Base-by-base conservation (phyloP, 2,113 vertebrate genomes). In the Rousettus leschenaultii region DNA sequence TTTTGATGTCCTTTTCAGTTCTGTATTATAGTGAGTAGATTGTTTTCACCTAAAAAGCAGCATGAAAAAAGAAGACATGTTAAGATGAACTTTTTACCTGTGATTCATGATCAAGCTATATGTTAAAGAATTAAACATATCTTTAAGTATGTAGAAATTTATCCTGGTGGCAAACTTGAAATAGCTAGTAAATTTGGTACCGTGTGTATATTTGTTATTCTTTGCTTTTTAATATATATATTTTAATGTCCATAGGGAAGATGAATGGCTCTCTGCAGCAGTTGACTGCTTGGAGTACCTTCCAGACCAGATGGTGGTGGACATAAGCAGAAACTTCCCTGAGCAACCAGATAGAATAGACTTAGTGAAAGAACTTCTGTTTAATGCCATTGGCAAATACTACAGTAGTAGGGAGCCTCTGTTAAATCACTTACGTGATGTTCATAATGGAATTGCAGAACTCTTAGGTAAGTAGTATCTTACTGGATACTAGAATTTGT, bases 221-320 rank as follows among this genome's bases (percentile, higher is more conserved):
- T 74, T 95, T 88, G 40, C 28, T 40, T 86, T 97, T 83, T 84
- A 74, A 77, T 51, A 51, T 51, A 16, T 16, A 51, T 51, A 51
- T 51, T 51, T 51, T 16, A 51, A 51, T 51, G 15, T 48, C 21
- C 30, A 28, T 88, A 99, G 99, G 98, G 99, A 99, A 66, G 99
- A 99, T 9, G 99, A 99, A 95, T 99, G 99, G 99, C 98, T 99
- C 89, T 99, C 99, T 0, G 99, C 99, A 65, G 99, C 99, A 1
- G 98, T 99, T 65, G 99, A 99, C 98, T 99, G 99, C 96, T 97
- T 99, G 70, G 99, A 99, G 63, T 99, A 99, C 91, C 98, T 99
- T 88, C 99, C 99, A 0, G 99, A 99, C 97, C 98, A 98, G 3
- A 98, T 98, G 97, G 99, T 99, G 95, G 99, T 99, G 91, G 99